A percentile compares a stretch with the other conserved stretches of the same genome.
Evolutionary conservation across 2,113 vertebrate genomes (phyloP).

Genomic region (Spea bombifrons): DNA sequence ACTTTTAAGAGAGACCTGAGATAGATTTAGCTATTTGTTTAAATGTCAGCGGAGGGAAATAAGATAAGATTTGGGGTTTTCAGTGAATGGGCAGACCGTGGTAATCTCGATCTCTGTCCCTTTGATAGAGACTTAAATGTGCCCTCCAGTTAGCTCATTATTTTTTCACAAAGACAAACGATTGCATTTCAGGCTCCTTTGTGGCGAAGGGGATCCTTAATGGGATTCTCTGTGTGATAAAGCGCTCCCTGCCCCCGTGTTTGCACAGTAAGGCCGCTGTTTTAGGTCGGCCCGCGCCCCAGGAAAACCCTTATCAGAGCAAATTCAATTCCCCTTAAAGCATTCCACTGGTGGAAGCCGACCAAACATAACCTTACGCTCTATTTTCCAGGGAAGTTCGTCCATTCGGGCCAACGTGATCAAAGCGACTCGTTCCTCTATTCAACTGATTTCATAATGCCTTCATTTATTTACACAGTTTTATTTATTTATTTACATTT

Average conservation of each 20-base stretch:
- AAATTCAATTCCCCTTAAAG: constrained; percentile 12
- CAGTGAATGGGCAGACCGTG: neutral
- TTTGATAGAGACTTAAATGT: neutral
- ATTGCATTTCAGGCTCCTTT: constrained; percentile 8
- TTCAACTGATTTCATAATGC: neutral
- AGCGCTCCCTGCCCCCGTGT: constrained; percentile 1
- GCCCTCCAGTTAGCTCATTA: constrained; percentile 11
- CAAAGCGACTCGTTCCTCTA: neutral
- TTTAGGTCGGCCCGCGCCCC: constrained; percentile 29
- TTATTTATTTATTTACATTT: neutral
- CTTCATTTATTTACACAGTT: neutral
- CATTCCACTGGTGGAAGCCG: constrained; percentile 27
- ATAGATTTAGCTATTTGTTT: neutral
- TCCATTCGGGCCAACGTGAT: neutral
- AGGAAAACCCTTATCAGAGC: constrained; percentile 38
- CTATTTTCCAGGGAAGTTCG: constrained; percentile 21
- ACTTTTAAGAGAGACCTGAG: neutral
- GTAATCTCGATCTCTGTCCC: neutral
- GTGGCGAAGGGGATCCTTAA: constrained; percentile 5
- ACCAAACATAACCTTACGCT: constrained; percentile 37
- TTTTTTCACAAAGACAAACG: constrained; percentile 12
- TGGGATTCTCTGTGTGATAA: constrained; percentile 5
- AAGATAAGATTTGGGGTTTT: neutral
- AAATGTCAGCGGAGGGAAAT: neutral
- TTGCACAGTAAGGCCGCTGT: constrained; percentile 32